Conservation (phyloP, 2,888 invertebrate genomes). For the Fragum fragum region DNA sequence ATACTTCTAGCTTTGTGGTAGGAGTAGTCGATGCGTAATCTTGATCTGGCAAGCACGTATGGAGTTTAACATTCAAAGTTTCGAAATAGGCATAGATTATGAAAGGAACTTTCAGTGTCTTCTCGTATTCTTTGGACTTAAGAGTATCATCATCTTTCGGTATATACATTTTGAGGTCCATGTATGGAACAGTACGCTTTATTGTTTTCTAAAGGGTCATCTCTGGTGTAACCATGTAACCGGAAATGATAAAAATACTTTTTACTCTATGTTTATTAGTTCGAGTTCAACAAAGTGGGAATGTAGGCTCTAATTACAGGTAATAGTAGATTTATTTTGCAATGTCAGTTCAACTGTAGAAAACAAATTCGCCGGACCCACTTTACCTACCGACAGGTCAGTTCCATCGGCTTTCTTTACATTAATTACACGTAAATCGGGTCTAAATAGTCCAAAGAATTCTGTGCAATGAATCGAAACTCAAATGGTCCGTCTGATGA, state of each 20-base stretch:
- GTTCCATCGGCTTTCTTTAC: slow-evolving; percentile 53
- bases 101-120: slow-evolving; percentile 43
- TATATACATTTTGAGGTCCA: slow-evolving; percentile 43
- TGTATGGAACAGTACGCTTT: slow-evolving; percentile 33
- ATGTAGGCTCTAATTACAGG: slow-evolving; percentile 63
- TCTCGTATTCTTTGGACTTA: slow-evolving; percentile 53
- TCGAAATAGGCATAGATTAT: slow-evolving; percentile 57
- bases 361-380: slow-evolving; percentile 66
- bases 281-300: slow-evolving; percentile 48
- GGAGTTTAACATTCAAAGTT: slow-evolving; percentile 40
- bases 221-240: slow-evolving; percentile 39
- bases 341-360: slow-evolving; percentile 59
- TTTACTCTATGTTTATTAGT: slow-evolving; percentile 24
- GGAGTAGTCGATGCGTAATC: slow-evolving; percentile 34
- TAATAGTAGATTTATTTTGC: slow-evolving; percentile 58
- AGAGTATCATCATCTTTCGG: slow-evolving; percentile 15
- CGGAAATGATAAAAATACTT: slow-evolving; percentile 40
- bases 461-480: slow-evolving; percentile 56
- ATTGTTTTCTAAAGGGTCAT: slow-evolving; percentile 36
- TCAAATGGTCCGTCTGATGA: slow-evolving; percentile 55
- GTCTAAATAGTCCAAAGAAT: slow-evolving; percentile 61
- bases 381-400: slow-evolving; percentile 38
- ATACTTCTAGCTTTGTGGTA: slow-evolving; percentile 39
- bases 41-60: slow-evolving; percentile 48
- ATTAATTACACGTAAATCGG: slow-evolving; percentile 43